Evolutionary conservation across 2,113 vertebrate genomes (phyloP), one percentile per base, ranked within the genome.

Genomic region (Phylloscopus whistleri): DNA sequence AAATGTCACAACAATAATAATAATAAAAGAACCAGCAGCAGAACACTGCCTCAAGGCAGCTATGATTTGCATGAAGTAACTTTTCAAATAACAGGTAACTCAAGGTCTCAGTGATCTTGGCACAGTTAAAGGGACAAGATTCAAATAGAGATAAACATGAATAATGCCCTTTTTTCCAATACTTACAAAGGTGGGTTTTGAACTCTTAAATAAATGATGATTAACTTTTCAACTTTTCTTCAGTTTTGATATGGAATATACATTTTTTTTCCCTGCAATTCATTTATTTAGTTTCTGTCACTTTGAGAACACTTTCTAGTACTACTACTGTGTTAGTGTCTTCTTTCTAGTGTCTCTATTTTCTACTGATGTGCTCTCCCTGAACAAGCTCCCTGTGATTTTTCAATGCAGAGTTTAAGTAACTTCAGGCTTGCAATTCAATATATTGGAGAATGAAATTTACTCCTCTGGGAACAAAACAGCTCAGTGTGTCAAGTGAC

Each of bases 51-150:
- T 94, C 4, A 1, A 81, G 82, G 92, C 75, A 95, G 60, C 39
- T 86, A 58, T 77, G 83, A 93, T 74, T 90, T 93, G 79, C 70
- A 93, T 77, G 52, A 86, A 84, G 81, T 46, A 90, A 41, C 39
- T 90, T 88, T 41, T 83, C 80, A 74, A 48, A 13, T 78, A 90
- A 83, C n/a, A 43, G 37, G 41, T 64, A 74, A 66, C 68, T 95
- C 82, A 92, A 96, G 87, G 92, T 91, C 88, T 95, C 4, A 0
- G n/a, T 87, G 93, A 84, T 91, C 91, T 89, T 91, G 78, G 53
- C 31, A 77, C 44, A 93, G 21, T 90, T 86, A 90, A 80, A 93
- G 51, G 14, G 44, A 39, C 68, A 90, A 67, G 12, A 91, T 80
- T 80, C 18, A 86, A 88, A 73, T 12, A 90, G 35, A 93, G 30